phyloP scores from a whole-genome alignment of 2,797 vertebrate genomes.

The Lophius americanus region DNA sequence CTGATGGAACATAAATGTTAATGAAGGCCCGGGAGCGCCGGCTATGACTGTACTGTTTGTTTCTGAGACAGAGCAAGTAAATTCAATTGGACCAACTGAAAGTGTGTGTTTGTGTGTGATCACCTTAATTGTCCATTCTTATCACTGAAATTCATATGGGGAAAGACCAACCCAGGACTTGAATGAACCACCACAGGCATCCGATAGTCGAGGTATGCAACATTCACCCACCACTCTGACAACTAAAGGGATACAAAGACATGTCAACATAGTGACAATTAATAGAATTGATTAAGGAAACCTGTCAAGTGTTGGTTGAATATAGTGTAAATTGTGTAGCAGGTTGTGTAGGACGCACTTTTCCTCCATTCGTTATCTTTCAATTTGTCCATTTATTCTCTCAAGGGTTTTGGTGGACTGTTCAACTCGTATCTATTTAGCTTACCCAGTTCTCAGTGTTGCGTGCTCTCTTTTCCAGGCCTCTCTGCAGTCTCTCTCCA shows the following conservation, averaged over 20 bases:
- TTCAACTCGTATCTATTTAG: background rate
- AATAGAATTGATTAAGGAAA: background rate
- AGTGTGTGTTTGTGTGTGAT: slow-evolving; percentile 7
- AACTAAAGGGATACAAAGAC: slow-evolving; percentile 77
- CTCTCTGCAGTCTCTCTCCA: slow-evolving; percentile 90
- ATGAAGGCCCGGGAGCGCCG: too few species aligned
- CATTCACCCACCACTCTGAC: slow-evolving; percentile 94
- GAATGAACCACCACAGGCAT: slow-evolving; percentile 93
- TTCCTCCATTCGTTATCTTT: too few species aligned
- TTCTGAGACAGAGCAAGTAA: too few species aligned
- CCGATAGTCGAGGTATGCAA: slow-evolving; percentile 91
- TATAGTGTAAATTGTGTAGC: too few species aligned
- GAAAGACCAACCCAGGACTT: slow-evolving; percentile 90
- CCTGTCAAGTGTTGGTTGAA: background rate
- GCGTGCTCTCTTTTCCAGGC: slow-evolving; percentile 86
- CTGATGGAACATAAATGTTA: too few species aligned
- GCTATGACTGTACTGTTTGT: too few species aligned
- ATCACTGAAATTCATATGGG: slow-evolving; percentile 89
- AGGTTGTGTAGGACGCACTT: too few species aligned
- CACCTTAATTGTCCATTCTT: slow-evolving; percentile 91
- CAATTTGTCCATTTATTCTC: too few species aligned
- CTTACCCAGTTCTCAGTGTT: slow-evolving; percentile 91
- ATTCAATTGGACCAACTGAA: too few species aligned
- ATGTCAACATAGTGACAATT: background rate
- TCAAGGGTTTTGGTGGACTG: too few species aligned